Conservation (phyloP, 2,113 vertebrate genomes). For the Hypomesus transpacificus region DNA sequence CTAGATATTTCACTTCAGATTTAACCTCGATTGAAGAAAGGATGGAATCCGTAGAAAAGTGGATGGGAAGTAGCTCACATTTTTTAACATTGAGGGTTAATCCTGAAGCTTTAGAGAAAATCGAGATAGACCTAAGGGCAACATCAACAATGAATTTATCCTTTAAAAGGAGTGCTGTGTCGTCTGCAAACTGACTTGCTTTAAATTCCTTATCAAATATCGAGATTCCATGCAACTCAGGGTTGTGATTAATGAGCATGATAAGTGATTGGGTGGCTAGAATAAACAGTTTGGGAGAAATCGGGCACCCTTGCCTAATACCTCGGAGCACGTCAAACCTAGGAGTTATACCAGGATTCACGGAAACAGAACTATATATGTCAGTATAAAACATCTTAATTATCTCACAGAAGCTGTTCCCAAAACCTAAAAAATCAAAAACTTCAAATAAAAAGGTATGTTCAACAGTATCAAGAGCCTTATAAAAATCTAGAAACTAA, state of each 20-base stretch:
- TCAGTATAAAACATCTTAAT: slow-evolving; percentile 6
- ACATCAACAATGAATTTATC: slow-evolving; percentile 3
- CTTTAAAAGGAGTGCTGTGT: slow-evolving; percentile 12
- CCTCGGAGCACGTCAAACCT: background rate
- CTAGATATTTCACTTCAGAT: background rate
- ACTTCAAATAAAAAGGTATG: too few species aligned
- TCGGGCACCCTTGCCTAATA: slow-evolving; percentile 12
- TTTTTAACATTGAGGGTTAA: slow-evolving; percentile 17
- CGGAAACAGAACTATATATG: background rate
- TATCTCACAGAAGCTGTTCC: too few species aligned
- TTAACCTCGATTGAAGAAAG: too few species aligned
- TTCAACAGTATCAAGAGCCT: background rate
- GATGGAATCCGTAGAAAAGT: slow-evolving; percentile 2
- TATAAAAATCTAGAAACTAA: background rate
- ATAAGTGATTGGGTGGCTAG: slow-evolving; percentile 5
- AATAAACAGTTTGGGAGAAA: slow-evolving; percentile 7
- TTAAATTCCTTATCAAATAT: slow-evolving; percentile 11
- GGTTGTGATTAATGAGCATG: background rate
- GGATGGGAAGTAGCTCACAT: slow-evolving; percentile 22
- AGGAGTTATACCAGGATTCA: slow-evolving; percentile 11
- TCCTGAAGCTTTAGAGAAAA: slow-evolving; percentile 17
- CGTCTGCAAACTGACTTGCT: slow-evolving; percentile 6
- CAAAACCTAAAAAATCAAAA: too few species aligned
- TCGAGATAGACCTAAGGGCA: background rate
- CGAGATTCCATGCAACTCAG: background rate